A percentile compares a stretch with the other conserved stretches of the same genome.
phyloP scores from a whole-genome alignment of 2,113 vertebrate species.

The Fulmarus glacialis region DNA sequence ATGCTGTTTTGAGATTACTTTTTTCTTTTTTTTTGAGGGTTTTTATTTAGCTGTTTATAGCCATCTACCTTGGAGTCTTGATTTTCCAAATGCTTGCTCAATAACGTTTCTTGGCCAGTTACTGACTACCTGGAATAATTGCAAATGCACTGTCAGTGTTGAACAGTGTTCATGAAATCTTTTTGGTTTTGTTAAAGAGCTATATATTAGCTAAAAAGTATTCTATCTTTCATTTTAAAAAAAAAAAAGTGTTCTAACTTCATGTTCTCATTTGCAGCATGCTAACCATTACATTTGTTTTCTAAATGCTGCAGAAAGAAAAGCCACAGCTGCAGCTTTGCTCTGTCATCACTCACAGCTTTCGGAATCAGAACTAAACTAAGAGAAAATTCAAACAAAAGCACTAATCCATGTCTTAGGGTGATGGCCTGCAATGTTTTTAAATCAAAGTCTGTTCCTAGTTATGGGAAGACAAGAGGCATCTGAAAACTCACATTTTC shows the following conservation, averaged over 20 bases:
- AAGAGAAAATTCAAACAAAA: conserved; percentile 21
- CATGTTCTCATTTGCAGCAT: neutral
- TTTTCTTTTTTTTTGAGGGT: neutral
- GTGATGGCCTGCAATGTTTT: neutral
- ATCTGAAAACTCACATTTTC: neutral
- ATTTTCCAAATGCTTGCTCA: neutral
- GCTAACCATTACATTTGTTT: neutral
- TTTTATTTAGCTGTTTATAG: neutral
- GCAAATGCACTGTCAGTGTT: neutral
- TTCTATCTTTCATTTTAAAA: neutral
- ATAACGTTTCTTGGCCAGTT: neutral
- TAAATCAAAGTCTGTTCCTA: neutral
- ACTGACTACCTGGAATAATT: neutral
- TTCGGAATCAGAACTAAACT: conserved; percentile 6
- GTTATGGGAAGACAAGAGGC: neutral
- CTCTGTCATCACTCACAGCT: conserved; percentile 24
- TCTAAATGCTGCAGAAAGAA: neutral
- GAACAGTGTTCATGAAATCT: neutral
- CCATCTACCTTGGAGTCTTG: neutral
- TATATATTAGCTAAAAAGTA: neutral
- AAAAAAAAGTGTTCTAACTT: neutral
- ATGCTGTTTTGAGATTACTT: neutral
- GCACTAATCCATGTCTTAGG: neutral
- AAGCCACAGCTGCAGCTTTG: conserved; percentile 48
- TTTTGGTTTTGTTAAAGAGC: neutral